Evolutionary conservation across 2,113 vertebrate genomes (phyloP), one percentile per base, ranked within the genome.

Genomic region (Paramisgurnus dabryanus): DNA sequence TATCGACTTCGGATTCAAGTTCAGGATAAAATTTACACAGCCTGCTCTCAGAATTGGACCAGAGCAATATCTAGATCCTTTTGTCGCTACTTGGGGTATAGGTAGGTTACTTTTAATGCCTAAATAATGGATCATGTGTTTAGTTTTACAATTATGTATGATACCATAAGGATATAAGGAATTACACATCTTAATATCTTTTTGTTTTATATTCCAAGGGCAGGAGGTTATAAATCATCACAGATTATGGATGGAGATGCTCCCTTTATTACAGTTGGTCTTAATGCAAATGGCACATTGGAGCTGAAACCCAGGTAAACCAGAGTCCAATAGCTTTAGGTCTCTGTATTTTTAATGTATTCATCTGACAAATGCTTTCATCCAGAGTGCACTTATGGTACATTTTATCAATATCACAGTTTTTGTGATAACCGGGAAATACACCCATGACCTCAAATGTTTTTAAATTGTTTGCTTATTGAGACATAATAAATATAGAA

Each of bases 11-110:
- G 67, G 40, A 80, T 94, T 22, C 86, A 86, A 67, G 27, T 93
- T 18, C 87, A 84, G 55, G 79, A 82, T 8, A 82, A 78, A 22
- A 47, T 84, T n/a, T 80, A 87, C 57, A 86, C 87, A 0, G 87
- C 88, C 0, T 94, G 93, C 75, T 78, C 90, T 34, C 87, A 94
- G 18, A 83, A 83, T 50, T 98, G 96, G 97, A 92, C 53, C 9
- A 7, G 81, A 13, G 55, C 90, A 4, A 87, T 94, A 84, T 93
- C 96, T 60, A 55, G 83, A 76, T 91, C 90, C 57, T 89, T 93
- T 85, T 99, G 97, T 82, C 90, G 87, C 15, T 91, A 93, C 40
- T 78, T 98, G 75, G 94, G 95, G 18, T 88, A 94, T 81, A 92
- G 94, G 97, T 98, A 85, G 78, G 84, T 11, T 41, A 9, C 18